phyloP scores from a whole-genome alignment of 1,140 invertebrate species.

The Meloidogyne exigua region DNA sequence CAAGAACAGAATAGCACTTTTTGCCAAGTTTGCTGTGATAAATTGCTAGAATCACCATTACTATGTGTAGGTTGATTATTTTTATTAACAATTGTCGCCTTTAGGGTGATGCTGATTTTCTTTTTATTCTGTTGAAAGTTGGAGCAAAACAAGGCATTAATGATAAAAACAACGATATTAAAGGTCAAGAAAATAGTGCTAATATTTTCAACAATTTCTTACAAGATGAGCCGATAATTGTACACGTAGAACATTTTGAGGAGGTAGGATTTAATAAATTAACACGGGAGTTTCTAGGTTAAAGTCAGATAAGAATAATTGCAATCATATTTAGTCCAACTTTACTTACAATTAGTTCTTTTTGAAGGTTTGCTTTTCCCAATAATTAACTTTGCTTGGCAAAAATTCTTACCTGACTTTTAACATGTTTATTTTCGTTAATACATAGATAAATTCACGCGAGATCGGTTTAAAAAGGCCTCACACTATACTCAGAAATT shows the following conservation, averaged over 20 bases:
- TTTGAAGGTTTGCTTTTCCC: too few relatives aligned
- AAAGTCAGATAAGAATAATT: too few relatives aligned
- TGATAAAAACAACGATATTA: background rate
- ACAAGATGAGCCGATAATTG: background rate
- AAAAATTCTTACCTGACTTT: too few relatives aligned
- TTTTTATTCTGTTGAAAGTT: slow-evolving; percentile 18
- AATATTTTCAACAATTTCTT: background rate
- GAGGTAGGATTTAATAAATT: background rate
- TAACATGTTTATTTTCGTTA: background rate
- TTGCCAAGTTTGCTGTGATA: slow-evolving; percentile 35
- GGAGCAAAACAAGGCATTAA: slow-evolving; percentile 1
- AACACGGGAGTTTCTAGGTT: too few relatives aligned
- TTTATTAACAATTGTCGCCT: background rate
- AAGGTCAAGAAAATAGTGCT: background rate
- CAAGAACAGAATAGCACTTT: slow-evolving; percentile 33
- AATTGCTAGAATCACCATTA: slow-evolving; percentile 17
- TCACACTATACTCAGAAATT: too few relatives aligned
- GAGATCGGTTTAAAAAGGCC: background rate
- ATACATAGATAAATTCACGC: background rate
- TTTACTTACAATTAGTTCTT: too few relatives aligned
- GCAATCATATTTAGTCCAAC: too few relatives aligned
- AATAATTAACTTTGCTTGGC: too few relatives aligned
- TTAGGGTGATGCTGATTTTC: slow-evolving; percentile 24
- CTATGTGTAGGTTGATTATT: slow-evolving; percentile 22
- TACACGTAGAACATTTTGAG: background rate